A percentile compares a stretch with the other conserved stretches of the same genome.
Conservation (phyloP, 2,888 invertebrate genomes). For the Heliconius ethilla region DNA sequence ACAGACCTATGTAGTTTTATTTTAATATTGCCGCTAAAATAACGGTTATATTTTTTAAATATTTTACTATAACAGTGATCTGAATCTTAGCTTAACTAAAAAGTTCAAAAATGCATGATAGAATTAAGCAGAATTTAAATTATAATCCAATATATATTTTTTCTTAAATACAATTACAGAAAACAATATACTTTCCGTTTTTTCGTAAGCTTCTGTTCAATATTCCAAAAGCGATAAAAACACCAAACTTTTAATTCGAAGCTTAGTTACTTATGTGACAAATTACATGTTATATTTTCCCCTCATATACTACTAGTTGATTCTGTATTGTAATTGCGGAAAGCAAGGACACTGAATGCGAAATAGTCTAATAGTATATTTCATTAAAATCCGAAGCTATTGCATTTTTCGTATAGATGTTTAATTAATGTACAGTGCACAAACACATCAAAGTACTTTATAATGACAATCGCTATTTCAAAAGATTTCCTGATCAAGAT, state of each 20-base stretch:
- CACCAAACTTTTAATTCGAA: background rate
- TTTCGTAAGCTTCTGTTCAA: background rate
- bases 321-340: background rate
- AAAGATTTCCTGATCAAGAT: background rate
- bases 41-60: conserved; percentile 18
- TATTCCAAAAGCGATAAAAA: background rate
- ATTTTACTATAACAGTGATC: conserved; percentile 2
- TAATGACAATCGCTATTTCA: background rate
- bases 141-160: background rate
- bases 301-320: background rate
- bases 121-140: background rate
- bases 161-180: background rate
- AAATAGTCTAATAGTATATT: background rate
- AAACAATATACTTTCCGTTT: background rate
- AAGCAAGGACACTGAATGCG: background rate
- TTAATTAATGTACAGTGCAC: conserved; percentile 3
- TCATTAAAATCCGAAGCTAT: background rate
- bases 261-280: background rate
- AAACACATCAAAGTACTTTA: background rate
- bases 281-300: background rate
- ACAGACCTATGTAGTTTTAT: background rate
- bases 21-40: background rate
- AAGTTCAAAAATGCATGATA: background rate
- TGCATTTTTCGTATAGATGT: background rate
- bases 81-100: background rate